phyloP scores from a whole-genome alignment of 2,888 invertebrate species.

The Drosophila monieri region DNA sequence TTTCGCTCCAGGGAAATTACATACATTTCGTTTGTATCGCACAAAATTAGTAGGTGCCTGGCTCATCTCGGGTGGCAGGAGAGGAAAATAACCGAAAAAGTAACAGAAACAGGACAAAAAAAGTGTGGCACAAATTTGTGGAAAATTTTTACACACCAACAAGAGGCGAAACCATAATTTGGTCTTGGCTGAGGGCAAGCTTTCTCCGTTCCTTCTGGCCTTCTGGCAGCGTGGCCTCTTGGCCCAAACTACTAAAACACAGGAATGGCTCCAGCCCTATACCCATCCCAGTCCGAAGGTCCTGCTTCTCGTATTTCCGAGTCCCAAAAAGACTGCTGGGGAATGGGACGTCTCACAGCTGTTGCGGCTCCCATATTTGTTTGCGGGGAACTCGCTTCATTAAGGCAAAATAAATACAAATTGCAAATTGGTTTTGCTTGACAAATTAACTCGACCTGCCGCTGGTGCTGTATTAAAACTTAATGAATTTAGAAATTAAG shows the following conservation, averaged over 20 bases:
- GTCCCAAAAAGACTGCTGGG: constrained; percentile 14
- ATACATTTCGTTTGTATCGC: constrained; percentile 76
- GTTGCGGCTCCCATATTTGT: constrained; percentile 71
- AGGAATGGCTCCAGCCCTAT: constrained; percentile 17
- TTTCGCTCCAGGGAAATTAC: constrained; percentile 77
- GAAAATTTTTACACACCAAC: constrained; percentile 39
- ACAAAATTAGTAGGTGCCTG: constrained; percentile 70
- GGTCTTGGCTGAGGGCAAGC: constrained; percentile 57
- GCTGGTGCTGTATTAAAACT: constrained; percentile 30
- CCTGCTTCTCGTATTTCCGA: constrained; percentile 2
- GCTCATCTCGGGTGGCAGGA: constrained; percentile 2
- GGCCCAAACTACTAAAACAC: constrained; percentile 28
- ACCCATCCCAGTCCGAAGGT: background rate
- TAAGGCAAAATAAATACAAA: constrained; percentile 72
- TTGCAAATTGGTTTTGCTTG: constrained; percentile 61
- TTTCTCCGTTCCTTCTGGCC: constrained; percentile 1
- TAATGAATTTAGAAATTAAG: constrained; percentile 33
- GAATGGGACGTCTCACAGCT: constrained; percentile 49
- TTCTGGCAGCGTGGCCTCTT: background rate
- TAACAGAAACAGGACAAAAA: constrained; percentile 6
- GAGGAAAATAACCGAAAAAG: constrained; percentile 28
- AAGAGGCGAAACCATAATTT: constrained; percentile 58
- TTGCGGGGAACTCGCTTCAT: constrained; percentile 61
- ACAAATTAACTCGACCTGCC: constrained; percentile 30
- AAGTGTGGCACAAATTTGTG: constrained; percentile 13